Evolutionary conservation across 2,113 vertebrate genomes (phyloP), one percentile per base, ranked within the genome.

Genomic region (Onychorhynchus coronatus): DNA sequence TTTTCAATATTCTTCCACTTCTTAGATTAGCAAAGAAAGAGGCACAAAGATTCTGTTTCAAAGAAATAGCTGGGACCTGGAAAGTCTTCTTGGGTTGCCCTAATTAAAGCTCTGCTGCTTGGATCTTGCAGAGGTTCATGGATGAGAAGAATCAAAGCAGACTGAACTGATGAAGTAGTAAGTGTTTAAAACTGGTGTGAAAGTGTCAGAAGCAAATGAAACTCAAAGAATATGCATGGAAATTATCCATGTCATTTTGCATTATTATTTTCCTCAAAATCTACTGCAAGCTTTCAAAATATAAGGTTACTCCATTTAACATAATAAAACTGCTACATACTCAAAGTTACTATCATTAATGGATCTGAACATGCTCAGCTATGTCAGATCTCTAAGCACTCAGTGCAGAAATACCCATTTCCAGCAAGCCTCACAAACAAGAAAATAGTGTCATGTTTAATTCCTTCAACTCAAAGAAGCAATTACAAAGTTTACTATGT

Each of bases 391-490:
- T 74, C 67, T 81, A 84, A 63, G 75, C 41, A 74, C 68, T 88
- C 72, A 44, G 59, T 56, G 25, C 31, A 89, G 76, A 96, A 96
- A 95, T 65, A 89, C 18, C 25, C 31, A 81, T 77, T 75, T 71
- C 42, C 72, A 81, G 21, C 41, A 94, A 96, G 41, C 7, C 31
- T 31, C 44, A 50, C 88, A 92, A 92, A 84, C 20, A 92, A 88
- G 72, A 95, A 94, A 86, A 95, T 53, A 89, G 52, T 56, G 72
- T 89, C 73, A 86, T 79, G 56, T 78, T 52, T 63, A 72, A 86
- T 93, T 96, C 90, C 44, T 91, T 53, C 65, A 89, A 67, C 85
- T 81, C 58, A 84, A 84, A 95, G 76, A 92, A 91, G 79, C 61
- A 87, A 76, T 81, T 87, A 47, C 76, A 81, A 19, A 47, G 52